Conservation (phyloP, 2,113 vertebrate species). For the Erythrocercus mccallii region DNA sequence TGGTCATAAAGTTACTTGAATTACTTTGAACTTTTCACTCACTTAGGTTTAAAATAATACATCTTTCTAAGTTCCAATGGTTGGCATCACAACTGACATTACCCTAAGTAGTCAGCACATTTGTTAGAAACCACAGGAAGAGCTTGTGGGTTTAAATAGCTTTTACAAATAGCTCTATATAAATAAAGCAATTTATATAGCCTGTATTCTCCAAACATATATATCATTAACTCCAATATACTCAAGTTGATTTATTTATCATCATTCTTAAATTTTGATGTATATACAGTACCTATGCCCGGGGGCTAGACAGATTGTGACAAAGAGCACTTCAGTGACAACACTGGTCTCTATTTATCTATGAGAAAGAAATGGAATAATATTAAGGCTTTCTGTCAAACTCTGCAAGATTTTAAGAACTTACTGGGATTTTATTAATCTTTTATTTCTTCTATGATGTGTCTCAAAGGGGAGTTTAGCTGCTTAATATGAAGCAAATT, state of each 20-base stretch:
- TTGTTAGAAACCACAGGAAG: not conserved
- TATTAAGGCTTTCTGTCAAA: constrained; percentile 56
- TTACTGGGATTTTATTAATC: constrained; percentile 63
- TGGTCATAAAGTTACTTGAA: not conserved
- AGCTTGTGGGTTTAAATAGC: not conserved
- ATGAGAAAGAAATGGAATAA: not conserved
- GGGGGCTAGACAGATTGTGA: not conserved
- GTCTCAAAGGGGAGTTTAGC: constrained; percentile 58
- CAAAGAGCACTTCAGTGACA: not conserved
- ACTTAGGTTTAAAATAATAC: not conserved
- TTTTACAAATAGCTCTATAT: not conserved
- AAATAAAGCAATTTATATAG: not conserved
- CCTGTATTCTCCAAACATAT: not conserved
- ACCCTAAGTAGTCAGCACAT: not conserved
- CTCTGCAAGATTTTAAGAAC: constrained; percentile 11
- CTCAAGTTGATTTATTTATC: not conserved
- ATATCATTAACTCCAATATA: not conserved
- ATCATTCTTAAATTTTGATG: not conserved
- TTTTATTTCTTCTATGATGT: constrained; percentile 62
- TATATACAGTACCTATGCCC: not conserved
- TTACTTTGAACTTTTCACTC: not conserved
- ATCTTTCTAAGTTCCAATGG: not conserved
- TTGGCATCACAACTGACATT: not conserved
- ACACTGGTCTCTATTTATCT: not conserved
- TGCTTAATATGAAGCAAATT: constrained; percentile 62